These are phyloP conservation scores for Falco rusticolus DNA, from an alignment of 2,797 vertebrate species.

Conservation along the genomic window DNA sequence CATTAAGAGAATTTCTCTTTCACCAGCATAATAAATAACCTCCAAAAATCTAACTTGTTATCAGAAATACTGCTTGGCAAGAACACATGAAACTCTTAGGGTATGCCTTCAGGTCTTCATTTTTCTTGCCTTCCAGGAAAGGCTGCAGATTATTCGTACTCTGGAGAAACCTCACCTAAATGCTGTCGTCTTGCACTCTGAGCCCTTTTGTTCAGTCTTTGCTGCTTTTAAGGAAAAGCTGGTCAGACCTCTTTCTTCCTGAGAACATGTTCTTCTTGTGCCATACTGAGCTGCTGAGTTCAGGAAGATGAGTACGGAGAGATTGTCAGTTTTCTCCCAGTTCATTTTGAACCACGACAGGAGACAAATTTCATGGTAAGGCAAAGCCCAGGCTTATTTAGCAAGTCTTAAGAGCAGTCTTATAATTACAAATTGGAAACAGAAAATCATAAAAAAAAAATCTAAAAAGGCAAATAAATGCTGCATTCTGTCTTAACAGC, in stretches of 20 bases:
- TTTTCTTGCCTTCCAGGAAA: not conserved
- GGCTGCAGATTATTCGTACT: not conserved
- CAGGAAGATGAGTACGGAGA: not conserved
- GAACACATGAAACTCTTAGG: not conserved
- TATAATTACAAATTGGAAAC: slow-evolving; percentile 24
- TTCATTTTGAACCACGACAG: not conserved
- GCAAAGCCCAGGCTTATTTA: not conserved
- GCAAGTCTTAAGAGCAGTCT: not conserved
- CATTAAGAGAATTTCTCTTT: not conserved
- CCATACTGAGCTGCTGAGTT: rapidly evolving
- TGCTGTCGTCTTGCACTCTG: not conserved
- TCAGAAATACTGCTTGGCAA: not conserved
- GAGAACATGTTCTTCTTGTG: not conserved
- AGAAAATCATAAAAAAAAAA: not conserved
- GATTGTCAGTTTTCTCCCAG: not conserved
- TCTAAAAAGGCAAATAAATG: not conserved
- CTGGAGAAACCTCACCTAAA: not conserved
- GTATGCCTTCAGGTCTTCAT: not conserved
- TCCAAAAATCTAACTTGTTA: not conserved
- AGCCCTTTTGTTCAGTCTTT: not conserved
- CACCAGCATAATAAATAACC: not conserved
- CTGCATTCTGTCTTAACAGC: not conserved
- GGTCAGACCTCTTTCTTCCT: not conserved
- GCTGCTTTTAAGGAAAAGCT: not conserved
- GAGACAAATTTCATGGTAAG: not conserved